Evolutionary conservation across 2,113 vertebrate species (phyloP), one percentile per base, ranked within the genome.

Genomic region (Psilopsiagon aurifrons): DNA sequence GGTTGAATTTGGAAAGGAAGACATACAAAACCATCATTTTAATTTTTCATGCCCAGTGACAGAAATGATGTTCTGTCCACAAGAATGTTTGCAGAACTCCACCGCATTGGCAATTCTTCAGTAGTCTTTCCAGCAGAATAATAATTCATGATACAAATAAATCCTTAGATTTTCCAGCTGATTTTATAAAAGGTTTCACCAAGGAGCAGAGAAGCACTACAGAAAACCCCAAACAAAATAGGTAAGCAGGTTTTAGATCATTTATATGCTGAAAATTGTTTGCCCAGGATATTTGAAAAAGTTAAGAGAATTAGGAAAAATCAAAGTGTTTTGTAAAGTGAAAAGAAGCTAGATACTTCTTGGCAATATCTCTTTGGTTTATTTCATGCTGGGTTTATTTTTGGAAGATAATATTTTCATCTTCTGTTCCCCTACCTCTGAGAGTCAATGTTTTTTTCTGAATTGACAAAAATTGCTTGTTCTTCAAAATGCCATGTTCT

Each of bases 341-440:
- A 37, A 74, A 86, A 66, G 52, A 60, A 80, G 71, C 35, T 37
- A 46, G n/a, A 70, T 83, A n/a, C n/a, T 80, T 92, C 17, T 82
- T 95, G 74, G 71, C 27, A 80, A 8, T 69, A 62, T 37, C 31
- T 85, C 28, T 23, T 39, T 52, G 28, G 22, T 76, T 94, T 76
- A 64, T 83, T 95, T 87, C 29, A 52, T 87, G 28, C 19, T 88
- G 37, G 29, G 25, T 87, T 91, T 95, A 59, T 93, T 95, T 94
- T 73, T 88, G 17, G 44, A 68, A 43, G 47, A 76, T 60, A 83
- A 14, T 77, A 69, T 39, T 94, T 83, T 31, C 6, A 10, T 77
- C 49, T 86, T 86, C 82, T 18, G 1, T 83, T 96, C 29, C 60
- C 33, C 18, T 86, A 4, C 28, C 16, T 39, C 35, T 51, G 24